These are phyloP conservation scores for Drosophila eugracilis DNA, from an alignment of 1,140 invertebrate genomes.

Conservation along the genomic window DNA sequence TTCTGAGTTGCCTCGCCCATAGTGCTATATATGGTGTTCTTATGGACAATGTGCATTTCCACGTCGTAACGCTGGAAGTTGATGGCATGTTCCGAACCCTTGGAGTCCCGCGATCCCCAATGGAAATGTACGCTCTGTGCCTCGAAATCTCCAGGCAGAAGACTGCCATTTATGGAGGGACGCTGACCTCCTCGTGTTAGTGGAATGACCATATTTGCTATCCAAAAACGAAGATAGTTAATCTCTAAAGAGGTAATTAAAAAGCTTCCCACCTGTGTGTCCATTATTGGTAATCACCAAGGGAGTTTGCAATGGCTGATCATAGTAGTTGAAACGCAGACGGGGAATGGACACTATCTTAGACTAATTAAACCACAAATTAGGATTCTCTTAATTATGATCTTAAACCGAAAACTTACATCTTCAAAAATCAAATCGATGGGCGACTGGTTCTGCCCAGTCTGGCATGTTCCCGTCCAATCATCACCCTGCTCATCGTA, in stretches of 20 bases:
- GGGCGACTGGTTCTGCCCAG: conserved; percentile 49
- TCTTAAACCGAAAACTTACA: conserved; percentile 22
- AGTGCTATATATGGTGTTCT: conserved; percentile 49
- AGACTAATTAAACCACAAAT: conserved; percentile 5
- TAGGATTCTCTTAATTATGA: rapidly evolving
- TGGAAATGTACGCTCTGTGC: conserved; percentile 89
- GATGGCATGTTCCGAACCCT: conserved; percentile 71
- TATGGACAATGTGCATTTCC: conserved; percentile 80
- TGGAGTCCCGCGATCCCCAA: conserved; percentile 85
- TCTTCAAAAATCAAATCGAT: conserved; percentile 28
- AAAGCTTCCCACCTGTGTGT: conserved; percentile 52
- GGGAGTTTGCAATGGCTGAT: conserved; percentile 44
- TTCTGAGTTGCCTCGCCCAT: conserved; percentile 45
- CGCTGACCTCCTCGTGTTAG: conserved; percentile 54
- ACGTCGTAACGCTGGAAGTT: conserved; percentile 57
- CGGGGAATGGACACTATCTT: conserved; percentile 20
- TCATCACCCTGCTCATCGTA: conserved; percentile 69
- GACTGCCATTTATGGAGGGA: conserved; percentile 88
- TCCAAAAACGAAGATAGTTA: neutral
- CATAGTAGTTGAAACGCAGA: conserved; percentile 53
- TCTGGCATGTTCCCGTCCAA: conserved; percentile 55
- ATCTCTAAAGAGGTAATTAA: neutral
- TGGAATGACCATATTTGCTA: conserved; percentile 59
- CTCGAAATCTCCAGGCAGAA: conserved; percentile 87
- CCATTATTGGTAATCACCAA: conserved; percentile 59